phyloP scores from a whole-genome alignment of 2,888 invertebrate genomes.

The Apamea monoglypha region DNA sequence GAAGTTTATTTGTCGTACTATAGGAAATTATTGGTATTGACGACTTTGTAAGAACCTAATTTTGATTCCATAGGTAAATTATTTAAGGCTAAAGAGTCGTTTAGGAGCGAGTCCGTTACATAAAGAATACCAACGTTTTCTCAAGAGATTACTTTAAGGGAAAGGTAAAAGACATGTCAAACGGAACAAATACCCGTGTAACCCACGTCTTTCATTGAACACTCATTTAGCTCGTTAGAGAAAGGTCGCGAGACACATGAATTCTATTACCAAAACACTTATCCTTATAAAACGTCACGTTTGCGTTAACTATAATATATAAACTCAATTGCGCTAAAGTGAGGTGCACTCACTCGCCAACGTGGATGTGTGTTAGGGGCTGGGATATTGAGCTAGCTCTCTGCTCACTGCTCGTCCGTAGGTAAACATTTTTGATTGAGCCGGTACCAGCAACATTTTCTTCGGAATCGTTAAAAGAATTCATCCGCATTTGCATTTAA shows the following conservation, averaged over 20 bases:
- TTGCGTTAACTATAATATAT: constrained; percentile 64
- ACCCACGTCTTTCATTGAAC: constrained; percentile 53
- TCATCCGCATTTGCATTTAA: constrained; percentile 71
- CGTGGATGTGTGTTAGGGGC: constrained; percentile 70
- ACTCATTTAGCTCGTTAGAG: constrained; percentile 57
- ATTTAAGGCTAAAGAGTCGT: constrained; percentile 8
- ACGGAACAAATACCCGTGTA: constrained; percentile 36
- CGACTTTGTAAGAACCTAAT: constrained; percentile 11
- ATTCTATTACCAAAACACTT: constrained; percentile 65
- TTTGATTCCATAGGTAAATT: constrained; percentile 5
- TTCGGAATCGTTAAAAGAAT: constrained; percentile 72
- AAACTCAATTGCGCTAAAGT: constrained; percentile 67
- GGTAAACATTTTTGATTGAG: constrained; percentile 86
- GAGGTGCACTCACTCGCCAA: constrained; percentile 64
- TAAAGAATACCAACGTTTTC: constrained; percentile 17
- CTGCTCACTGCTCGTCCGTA: constrained; percentile 63
- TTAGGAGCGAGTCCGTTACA: constrained; percentile 1
- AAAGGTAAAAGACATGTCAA: constrained; percentile 38
- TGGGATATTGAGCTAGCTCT: constrained; percentile 76
- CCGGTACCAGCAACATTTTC: constrained; percentile 73
- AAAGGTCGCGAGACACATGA: constrained; percentile 59
- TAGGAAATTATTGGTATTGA: constrained; percentile 4
- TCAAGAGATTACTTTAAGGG: constrained; percentile 11
- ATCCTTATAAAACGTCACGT: constrained; percentile 69
- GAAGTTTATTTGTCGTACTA: constrained; percentile 46